Evolutionary conservation across 1,140 invertebrate species (phyloP).

Genomic region (Hycleus phaleratus): DNA sequence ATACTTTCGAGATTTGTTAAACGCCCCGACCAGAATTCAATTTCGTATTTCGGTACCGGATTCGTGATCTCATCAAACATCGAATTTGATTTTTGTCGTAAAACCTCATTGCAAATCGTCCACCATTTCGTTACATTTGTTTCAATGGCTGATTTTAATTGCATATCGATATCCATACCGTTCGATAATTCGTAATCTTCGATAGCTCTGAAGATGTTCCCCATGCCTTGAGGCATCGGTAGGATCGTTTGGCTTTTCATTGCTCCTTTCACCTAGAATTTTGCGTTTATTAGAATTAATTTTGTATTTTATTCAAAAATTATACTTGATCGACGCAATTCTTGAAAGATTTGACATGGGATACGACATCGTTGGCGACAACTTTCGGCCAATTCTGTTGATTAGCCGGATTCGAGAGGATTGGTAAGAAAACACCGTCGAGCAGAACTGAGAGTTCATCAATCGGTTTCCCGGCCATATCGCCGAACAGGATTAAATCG

Average conservation of each 20-base stretch:
- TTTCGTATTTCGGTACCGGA: slow-evolving; percentile 62
- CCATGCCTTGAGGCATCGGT: slow-evolving; percentile 69
- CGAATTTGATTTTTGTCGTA: slow-evolving; percentile 64
- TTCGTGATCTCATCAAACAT: slow-evolving; percentile 41
- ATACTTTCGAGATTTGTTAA: slow-evolving; percentile 73
- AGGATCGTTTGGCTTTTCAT: slow-evolving; percentile 53
- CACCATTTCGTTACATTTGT: slow-evolving; percentile 69
- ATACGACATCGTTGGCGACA: slow-evolving; percentile 64
- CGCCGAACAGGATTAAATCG: slow-evolving; percentile 63
- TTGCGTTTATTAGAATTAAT: not conserved
- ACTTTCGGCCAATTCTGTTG: slow-evolving; percentile 67
- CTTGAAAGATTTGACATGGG: slow-evolving; percentile 65
- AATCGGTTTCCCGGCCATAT: slow-evolving; percentile 68
- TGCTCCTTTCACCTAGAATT: slow-evolving; percentile 46
- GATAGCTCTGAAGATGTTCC: slow-evolving; percentile 56
- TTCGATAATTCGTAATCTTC: slow-evolving; percentile 47
- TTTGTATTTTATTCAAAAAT: no score
- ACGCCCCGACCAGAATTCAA: slow-evolving; percentile 60
- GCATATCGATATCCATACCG: slow-evolving; percentile 51
- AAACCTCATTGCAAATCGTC: slow-evolving; percentile 64
- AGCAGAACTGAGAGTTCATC: slow-evolving; percentile 70
- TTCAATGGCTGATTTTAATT: slow-evolving; percentile 60
- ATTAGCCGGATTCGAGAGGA: slow-evolving; percentile 62
- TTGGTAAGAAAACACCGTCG: slow-evolving; percentile 67
- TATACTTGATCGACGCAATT: slow-evolving; percentile 65